These are phyloP conservation scores for Apis cerana DNA, from an alignment of 1,140 invertebrate species.

Conservation along the genomic window DNA sequence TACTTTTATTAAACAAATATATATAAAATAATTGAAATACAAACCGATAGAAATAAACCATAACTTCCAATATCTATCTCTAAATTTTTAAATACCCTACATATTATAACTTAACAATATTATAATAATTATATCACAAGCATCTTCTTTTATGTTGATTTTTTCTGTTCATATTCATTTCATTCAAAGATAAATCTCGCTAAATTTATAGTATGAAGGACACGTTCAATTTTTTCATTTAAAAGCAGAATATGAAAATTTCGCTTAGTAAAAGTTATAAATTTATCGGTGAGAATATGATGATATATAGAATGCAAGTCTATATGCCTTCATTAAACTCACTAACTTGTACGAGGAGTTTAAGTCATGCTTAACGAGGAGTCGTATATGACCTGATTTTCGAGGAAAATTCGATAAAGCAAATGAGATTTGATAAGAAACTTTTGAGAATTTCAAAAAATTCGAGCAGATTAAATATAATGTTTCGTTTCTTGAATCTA, in stretches of 20 bases:
- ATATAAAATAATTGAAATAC: too few species aligned
- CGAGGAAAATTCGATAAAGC: background rate
- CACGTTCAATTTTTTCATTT: background rate
- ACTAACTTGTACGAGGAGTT: background rate
- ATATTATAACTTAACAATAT: background rate
- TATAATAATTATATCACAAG: background rate
- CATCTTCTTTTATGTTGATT: background rate
- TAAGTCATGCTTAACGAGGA: background rate
- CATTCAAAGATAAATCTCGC: background rate
- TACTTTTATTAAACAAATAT: too few species aligned
- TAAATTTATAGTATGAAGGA: background rate
- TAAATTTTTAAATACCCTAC: background rate
- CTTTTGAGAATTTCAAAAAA: background rate
- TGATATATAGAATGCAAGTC: background rate
- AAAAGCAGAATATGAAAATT: background rate
- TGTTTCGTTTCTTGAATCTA: background rate
- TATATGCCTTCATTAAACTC: background rate
- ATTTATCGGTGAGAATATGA: background rate
- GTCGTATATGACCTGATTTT: background rate
- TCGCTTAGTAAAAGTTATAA: background rate
- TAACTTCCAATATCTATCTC: background rate
- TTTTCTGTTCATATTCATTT: background rate
- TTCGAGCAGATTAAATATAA: background rate
- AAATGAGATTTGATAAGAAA: background rate
- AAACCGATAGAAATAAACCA: too few species aligned